Conservation (phyloP, 1,140 invertebrate species). For the Diabrotica undecimpunctata region DNA sequence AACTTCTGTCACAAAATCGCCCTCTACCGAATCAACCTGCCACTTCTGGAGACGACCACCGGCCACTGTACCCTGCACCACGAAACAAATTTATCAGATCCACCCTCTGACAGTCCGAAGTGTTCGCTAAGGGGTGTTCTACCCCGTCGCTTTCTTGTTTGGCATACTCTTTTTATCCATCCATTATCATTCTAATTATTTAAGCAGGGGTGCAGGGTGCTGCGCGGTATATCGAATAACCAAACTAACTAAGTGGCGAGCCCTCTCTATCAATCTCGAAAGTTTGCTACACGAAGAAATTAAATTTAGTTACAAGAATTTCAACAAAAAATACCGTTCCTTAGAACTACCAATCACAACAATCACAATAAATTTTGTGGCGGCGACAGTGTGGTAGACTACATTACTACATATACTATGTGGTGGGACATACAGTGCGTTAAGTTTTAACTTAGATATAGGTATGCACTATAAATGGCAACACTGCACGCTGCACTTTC, state of each 20-base stretch:
- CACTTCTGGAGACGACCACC: conserved; percentile 29
- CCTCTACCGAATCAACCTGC: conserved; percentile 30
- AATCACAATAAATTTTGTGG: too few relatives aligned
- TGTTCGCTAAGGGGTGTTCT: conserved; percentile 32
- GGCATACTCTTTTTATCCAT: conserved; percentile 39
- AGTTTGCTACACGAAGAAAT: background rate
- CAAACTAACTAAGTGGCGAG: conserved; percentile 39
- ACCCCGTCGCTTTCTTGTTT: conserved; percentile 24
- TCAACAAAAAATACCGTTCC: too few relatives aligned
- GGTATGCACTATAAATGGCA: too few relatives aligned
- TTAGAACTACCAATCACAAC: too few relatives aligned
- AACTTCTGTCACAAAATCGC: background rate
- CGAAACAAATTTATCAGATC: conserved; percentile 38
- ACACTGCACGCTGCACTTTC: too few relatives aligned
- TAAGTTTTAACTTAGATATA: too few relatives aligned
- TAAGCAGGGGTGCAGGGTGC: conserved; percentile 33
- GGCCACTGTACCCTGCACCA: conserved; percentile 30
- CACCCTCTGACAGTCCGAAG: conserved; percentile 36
- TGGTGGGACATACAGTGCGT: too few relatives aligned
- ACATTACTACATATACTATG: too few relatives aligned
- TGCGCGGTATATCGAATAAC: conserved; percentile 37
- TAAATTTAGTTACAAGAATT: too few relatives aligned
- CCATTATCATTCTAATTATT: conserved; percentile 45
- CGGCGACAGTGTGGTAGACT: too few relatives aligned
- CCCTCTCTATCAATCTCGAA: conserved; percentile 2